Evolutionary conservation across 2,797 vertebrate species (phyloP).

Genomic region (Pseudocheirus occidentalis): DNA sequence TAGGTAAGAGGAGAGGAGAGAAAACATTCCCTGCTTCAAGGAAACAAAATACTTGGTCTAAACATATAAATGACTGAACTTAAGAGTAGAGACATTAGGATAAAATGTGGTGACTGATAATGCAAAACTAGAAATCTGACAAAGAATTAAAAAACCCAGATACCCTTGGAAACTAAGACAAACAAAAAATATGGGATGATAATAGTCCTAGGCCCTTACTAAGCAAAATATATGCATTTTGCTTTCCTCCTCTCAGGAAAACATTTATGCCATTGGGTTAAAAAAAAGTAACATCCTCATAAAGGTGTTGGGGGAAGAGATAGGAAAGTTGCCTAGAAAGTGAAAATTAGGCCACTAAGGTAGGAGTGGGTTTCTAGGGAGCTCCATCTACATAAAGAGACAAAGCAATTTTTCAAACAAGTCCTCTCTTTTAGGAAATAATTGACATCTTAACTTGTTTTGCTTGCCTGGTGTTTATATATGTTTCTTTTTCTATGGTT

Average conservation of each 20-base stretch:
- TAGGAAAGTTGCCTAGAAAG: not conserved
- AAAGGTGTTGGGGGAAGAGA: not conserved
- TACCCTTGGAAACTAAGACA: not conserved
- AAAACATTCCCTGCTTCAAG: not conserved
- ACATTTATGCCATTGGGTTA: not conserved
- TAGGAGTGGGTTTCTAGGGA: not conserved
- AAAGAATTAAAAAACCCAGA: not conserved
- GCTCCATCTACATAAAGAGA: not conserved
- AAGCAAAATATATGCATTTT: not conserved
- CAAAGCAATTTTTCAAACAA: not conserved
- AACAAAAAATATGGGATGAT: not conserved
- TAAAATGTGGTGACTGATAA: not conserved
- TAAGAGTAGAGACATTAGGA: not conserved
- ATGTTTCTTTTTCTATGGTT: not conserved
- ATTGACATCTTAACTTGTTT: not conserved
- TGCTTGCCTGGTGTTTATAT: not conserved
- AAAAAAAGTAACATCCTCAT: not conserved
- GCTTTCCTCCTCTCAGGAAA: not conserved
- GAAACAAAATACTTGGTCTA: not conserved
- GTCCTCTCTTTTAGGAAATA: not conserved
- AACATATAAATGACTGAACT: not conserved
- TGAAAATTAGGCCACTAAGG: not conserved
- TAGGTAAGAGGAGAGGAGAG: not conserved
- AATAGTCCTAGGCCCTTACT: not conserved
- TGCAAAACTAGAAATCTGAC: not conserved